Percentiles rank a stretch among this genome's conserved stretches.
Conservation (phyloP, 2,113 vertebrate genomes). For the Formicarius rufipectus region DNA sequence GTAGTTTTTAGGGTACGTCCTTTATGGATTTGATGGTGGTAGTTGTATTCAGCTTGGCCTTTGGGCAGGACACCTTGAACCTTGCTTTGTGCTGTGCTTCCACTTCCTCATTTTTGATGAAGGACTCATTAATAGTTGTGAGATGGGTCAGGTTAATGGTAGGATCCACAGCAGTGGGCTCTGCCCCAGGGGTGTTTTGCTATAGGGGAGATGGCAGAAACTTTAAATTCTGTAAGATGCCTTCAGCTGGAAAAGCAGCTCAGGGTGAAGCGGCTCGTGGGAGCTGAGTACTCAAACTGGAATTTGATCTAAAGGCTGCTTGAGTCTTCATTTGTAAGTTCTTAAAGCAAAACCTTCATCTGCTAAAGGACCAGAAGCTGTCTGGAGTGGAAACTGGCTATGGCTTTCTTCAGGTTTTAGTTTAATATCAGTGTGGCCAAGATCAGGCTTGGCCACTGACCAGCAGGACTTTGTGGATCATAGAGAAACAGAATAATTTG, state of each 20-base stretch:
- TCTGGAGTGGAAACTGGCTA: not conserved
- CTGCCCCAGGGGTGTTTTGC: not conserved
- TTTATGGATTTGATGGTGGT: not conserved
- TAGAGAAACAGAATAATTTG: not conserved
- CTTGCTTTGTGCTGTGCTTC: not conserved
- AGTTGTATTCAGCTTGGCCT: not conserved
- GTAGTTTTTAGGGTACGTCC: not conserved
- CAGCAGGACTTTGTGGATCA: not conserved
- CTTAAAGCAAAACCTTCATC: not conserved
- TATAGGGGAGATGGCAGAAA: not conserved
- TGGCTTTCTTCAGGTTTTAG: not conserved
- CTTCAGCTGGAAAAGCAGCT: not conserved
- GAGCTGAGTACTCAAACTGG: not conserved
- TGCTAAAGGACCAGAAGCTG: not conserved
- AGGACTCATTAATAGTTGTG: not conserved
- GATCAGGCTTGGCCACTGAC: not conserved
- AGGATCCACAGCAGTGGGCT: not conserved
- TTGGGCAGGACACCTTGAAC: not conserved
- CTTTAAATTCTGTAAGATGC: not conserved
- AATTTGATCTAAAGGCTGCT: not conserved
- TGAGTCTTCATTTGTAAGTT: not conserved
- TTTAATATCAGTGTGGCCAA: not conserved
- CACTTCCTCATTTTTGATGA: not conserved
- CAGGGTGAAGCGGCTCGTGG: not conserved
- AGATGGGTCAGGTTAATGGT: not conserved